phyloP scores from a whole-genome alignment of 2,113 vertebrate genomes.

The Marcusenius ussheri region DNA sequence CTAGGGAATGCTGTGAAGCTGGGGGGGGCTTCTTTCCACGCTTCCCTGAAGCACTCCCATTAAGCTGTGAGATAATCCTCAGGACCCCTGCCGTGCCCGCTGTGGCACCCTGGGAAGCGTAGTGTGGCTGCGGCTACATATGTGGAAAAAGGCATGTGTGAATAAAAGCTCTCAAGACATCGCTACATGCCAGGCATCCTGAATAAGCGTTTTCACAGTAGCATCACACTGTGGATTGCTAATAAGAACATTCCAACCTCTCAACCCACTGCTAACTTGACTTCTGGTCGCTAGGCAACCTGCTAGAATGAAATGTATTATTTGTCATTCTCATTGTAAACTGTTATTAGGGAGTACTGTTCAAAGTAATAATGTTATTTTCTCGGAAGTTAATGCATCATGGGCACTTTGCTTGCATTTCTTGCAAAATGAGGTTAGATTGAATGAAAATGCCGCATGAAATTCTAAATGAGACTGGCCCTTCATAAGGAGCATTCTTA shows the following conservation, averaged over 20 bases:
- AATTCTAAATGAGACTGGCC: background rate
- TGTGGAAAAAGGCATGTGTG: constrained; percentile 23
- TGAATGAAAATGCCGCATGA: background rate
- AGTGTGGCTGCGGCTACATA: constrained; percentile 35
- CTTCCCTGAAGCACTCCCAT: background rate
- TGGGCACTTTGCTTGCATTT: background rate
- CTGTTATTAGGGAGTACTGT: constrained; percentile 9
- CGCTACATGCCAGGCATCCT: constrained; percentile 49
- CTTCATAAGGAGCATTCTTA: background rate
- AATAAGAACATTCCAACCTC: constrained; percentile 57
- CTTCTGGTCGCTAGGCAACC: constrained; percentile 63
- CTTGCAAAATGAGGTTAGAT: background rate
- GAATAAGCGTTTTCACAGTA: constrained; percentile 60
- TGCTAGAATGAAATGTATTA: constrained; percentile 46
- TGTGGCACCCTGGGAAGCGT: constrained; percentile 54
- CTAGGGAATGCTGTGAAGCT: background rate
- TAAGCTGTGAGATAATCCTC: constrained; percentile 31
- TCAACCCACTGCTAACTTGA: constrained; percentile 37
- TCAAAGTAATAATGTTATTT: constrained; percentile 10
- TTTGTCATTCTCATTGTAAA: constrained; percentile 11
- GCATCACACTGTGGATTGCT: constrained; percentile 54
- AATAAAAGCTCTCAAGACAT: constrained; percentile 44
- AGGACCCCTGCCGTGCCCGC: constrained; percentile 25
- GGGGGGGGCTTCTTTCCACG: background rate
- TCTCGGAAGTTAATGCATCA: background rate